Conservation (phyloP, 2,113 vertebrate species). For the Hystrix brachyura region DNA sequence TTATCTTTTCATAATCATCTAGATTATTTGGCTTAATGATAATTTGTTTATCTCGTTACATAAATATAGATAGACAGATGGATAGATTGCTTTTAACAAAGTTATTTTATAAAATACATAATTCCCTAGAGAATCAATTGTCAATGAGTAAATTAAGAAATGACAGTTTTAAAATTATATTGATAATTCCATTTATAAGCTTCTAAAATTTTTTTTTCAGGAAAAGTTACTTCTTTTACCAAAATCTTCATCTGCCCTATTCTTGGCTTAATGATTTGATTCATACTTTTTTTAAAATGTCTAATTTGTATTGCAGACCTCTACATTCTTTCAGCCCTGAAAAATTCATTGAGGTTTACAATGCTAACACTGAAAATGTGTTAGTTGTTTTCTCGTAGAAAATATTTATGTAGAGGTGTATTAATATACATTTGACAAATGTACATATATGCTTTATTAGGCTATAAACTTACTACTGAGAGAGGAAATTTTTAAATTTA, state of each 20-base stretch:
- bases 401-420: conserved; percentile 69
- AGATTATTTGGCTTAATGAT: neutral
- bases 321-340: conserved; percentile 60
- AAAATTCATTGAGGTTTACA: conserved; percentile 75
- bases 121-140: neutral
- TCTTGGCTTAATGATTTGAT: neutral
- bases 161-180: neutral
- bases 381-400: conserved; percentile 63
- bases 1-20: neutral
- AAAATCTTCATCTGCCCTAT: neutral
- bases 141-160: neutral
- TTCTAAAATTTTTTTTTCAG: neutral
- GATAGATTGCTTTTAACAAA: neutral
- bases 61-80: neutral
- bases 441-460: neutral
- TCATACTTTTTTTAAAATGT: conserved; percentile 39
- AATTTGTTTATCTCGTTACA: neutral
- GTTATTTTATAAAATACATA: neutral
- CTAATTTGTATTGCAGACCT: conserved; percentile 49
- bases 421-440: conserved; percentile 56
- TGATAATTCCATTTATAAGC: neutral
- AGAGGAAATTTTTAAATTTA: conserved; percentile 30
- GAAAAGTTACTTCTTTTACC: neutral
- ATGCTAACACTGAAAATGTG: conserved; percentile 60
- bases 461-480: conserved; percentile 53